Evolutionary conservation across 2,113 vertebrate genomes (phyloP), one percentile per base, ranked within the genome.

Genomic region (Calidris pygmaea): DNA sequence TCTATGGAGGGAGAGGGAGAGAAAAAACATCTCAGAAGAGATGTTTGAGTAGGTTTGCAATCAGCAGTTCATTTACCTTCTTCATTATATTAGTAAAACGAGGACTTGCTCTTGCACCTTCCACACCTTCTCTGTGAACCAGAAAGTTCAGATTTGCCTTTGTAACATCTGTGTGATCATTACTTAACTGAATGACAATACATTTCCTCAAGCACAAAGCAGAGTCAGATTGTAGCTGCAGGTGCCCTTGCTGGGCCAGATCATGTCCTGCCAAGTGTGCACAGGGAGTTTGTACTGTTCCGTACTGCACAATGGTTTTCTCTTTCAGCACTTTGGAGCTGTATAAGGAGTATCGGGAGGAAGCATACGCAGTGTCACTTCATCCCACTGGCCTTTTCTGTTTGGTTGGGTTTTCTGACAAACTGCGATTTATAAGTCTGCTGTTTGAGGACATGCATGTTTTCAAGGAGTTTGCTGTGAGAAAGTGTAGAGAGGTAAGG

Each of bases 341-440:
- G 41, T 99, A 94, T 84, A 99, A 99, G 92, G 98, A 99, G 58
- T 99, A 99, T 90, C 98, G 98, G 93, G 99, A 99, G 92, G 99
- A 99, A 89, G 98, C 98, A 3, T 97, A 98, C 91, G 97, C 99
- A 8, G 85, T 99, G 62, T 98, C 99, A 65, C 98, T 99, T 83
- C 99, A 99, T 70, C 99, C 99, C n/a, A 98, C 98, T 9, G 99
- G 99, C 27, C 97, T 99, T 82, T 99, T 98, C 82, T 90, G 99
- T 75, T 98, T 99, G 81, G 99, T 99, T 90, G 99, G 99, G 23
- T 99, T 99, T 97, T 98, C 99, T 68, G 98, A 99, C 97, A 99
- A 99, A 94, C 98, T 99, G 10, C 97, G 98, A 43, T 98, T 99
- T 76, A 98, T 99, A 99, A 99, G 98, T 88, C 97, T 99, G 26